These are phyloP conservation scores for Mesochorus sp. DNA, from an alignment of 2,888 invertebrate species.

Conservation along the genomic window DNA sequence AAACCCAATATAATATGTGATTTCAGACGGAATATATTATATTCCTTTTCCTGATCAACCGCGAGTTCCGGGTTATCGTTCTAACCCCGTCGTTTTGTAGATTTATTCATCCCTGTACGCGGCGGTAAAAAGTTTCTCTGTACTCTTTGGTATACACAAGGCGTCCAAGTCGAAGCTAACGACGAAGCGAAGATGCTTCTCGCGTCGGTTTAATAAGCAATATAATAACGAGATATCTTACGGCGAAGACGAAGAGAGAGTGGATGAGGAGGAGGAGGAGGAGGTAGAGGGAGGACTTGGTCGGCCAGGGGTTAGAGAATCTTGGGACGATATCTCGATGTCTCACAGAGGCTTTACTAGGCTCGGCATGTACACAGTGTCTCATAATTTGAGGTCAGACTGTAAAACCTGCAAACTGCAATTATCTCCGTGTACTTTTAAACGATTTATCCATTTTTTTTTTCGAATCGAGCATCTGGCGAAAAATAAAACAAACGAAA, in stretches of 20 bases:
- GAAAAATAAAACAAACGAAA: too few species aligned
- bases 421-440: too few species aligned
- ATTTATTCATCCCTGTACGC: slow-evolving; percentile 22
- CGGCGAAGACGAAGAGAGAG: too few species aligned
- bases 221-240: slow-evolving; percentile 46
- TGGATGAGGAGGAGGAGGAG: too few species aligned
- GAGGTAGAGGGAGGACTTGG: not conserved
- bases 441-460: too few species aligned
- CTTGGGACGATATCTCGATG: slow-evolving; percentile 20
- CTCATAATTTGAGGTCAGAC: not conserved
- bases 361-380: slow-evolving; percentile 1
- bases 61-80: slow-evolving; percentile 15
- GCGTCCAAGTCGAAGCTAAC: not conserved
- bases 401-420: too few species aligned
- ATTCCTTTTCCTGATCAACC: not conserved
- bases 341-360: not conserved
- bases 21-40: not conserved
- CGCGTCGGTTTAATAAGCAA: slow-evolving; percentile 63
- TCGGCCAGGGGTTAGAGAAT: slow-evolving; percentile 18
- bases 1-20: not conserved
- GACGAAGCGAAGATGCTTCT: slow-evolving; percentile 11
- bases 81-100: not conserved
- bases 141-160: not conserved
- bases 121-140: not conserved
- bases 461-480: too few species aligned